Evolutionary conservation across 2,113 vertebrate species (phyloP).

Genomic region (Pampusana beccarii): DNA sequence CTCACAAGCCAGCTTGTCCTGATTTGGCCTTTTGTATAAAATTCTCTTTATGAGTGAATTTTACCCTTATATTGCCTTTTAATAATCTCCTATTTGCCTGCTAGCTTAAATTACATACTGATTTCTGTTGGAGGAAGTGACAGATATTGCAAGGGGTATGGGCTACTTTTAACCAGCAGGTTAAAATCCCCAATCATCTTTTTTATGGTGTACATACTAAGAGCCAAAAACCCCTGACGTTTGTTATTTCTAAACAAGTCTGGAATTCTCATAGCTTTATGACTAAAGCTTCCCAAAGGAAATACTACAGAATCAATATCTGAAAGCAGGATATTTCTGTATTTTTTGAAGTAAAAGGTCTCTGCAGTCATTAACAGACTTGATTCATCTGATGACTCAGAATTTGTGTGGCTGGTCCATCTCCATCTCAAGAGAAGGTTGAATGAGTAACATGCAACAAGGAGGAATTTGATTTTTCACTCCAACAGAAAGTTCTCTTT

Average conservation of each 20-base stretch:
- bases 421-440: not conserved
- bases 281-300: constrained; percentile 8
- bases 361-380: not conserved
- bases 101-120: not conserved
- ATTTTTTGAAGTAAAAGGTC: not conserved
- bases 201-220: not conserved
- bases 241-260: not conserved
- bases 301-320: not conserved
- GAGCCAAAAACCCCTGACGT: not conserved
- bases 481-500: not conserved
- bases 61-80: not conserved
- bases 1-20: not conserved
- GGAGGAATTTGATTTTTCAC: not conserved
- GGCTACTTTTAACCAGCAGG: not conserved
- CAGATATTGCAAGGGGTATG: not conserved
- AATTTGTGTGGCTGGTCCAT: not conserved
- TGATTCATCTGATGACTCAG: constrained; percentile 47
- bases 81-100: not conserved
- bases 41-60: not conserved
- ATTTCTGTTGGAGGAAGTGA: not conserved
- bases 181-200: not conserved
- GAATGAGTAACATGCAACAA: not conserved
- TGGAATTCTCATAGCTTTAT: not conserved
- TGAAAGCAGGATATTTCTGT: not conserved
- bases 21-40: not conserved